phyloP scores from a whole-genome alignment of 2,888 invertebrate species.

The Galeruca laticollis region DNA sequence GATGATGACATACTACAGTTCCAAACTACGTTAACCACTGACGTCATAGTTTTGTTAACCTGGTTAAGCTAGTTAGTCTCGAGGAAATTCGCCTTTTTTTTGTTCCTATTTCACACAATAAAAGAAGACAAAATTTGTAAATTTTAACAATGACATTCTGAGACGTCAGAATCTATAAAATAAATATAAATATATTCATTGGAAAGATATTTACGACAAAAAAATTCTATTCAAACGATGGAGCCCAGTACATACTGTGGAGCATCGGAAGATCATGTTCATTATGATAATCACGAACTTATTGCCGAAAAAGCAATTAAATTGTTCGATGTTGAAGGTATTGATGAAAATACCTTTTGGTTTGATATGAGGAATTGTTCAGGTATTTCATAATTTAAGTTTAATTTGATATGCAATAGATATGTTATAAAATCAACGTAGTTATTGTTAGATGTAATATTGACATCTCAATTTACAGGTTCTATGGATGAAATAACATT shows the following conservation, averaged over 20 bases:
- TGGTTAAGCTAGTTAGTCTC: no score
- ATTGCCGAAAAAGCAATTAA: constrained; percentile 20
- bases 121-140: no score
- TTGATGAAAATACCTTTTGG: constrained; percentile 23
- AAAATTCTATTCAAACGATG: background rate
- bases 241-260: constrained; percentile 18
- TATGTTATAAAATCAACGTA: background rate
- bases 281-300: constrained; percentile 24
- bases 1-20: no score
- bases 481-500: constrained; percentile 19
- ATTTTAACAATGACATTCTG: no score
- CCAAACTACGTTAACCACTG: no score
- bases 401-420: background rate
- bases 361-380: constrained; percentile 29
- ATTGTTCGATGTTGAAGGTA: constrained; percentile 21
- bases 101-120: no score
- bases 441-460: background rate
- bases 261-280: constrained; percentile 23
- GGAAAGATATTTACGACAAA: no score
- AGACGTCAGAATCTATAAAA: no score
- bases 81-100: no score
- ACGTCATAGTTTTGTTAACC: no score
- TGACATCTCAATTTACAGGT: constrained; percentile 14
- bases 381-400: constrained; percentile 12
- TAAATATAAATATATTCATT: no score